Base-by-base conservation (phyloP, 2,113 vertebrate genomes). In the Dasyurus viverrinus region DNA sequence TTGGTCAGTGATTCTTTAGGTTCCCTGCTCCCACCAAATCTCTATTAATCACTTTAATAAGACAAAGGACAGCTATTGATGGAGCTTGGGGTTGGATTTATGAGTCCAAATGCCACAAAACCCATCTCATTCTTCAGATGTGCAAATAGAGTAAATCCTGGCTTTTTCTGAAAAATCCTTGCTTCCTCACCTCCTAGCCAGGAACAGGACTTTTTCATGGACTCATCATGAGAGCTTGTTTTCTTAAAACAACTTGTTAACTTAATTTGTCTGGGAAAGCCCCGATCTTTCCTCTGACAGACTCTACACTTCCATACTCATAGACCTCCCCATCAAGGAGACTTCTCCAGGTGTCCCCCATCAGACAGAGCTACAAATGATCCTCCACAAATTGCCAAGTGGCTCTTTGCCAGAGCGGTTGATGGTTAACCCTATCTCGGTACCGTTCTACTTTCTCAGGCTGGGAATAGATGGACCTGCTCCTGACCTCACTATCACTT, bases 41-140 rank as follows among this genome's bases (percentile, higher is more conserved):
- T 91, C 54, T 12, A 94, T 95, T n/a, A 92, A 52, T 89, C 26
- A 90, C 46, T 84, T 76, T 94, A 94, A 42, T 68, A 90, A 90
- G 42, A 84, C 57, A 95, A 27, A 42, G 91, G 52, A 46, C 16
- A 23, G 8, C 24, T 52, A 14, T 36, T n/a, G 27, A 89, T 93
- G 95, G 91, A 91, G 0, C 89, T 94, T 95, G 94, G 25, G 7
- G 54, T 57, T 92, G 76, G 90, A 19, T 8, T 53, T 93, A 27
- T 94, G 91, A 54, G 54, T 94, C 91, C 68, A 93, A 93, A 54
- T 89, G 1, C 84, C 42, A 54, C 54, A 23, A 90, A 48, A 91
- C 89, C 55, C 92, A 26, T 11, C 10, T 76, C 55, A 25, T 90
- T 95, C 94, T 89, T 89, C 94, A 94, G 90, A 60, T 9, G 24